phyloP scores from a whole-genome alignment of 2,113 vertebrate species.

The Scomber scombrus region DNA sequence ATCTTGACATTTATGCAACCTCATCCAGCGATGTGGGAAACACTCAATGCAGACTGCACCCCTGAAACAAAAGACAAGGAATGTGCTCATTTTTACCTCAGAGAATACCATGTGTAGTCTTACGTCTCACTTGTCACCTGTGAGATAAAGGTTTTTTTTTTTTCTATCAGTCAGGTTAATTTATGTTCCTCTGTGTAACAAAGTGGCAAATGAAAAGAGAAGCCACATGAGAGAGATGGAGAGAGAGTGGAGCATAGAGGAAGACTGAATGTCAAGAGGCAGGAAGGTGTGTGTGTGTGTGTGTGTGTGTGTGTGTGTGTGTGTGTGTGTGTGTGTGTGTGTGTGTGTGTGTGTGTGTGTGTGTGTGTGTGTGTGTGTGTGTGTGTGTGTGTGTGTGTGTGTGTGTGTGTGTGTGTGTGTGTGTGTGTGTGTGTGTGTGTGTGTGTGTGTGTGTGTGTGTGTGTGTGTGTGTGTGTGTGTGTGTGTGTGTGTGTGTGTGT shows the following conservation, averaged over 20 bases:
- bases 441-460: too few species aligned
- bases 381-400: too few species aligned
- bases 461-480: too few species aligned
- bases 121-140: constrained; percentile 1
- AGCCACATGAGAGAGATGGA: constrained; percentile 24
- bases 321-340: too few species aligned
- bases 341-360: too few species aligned
- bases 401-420: too few species aligned
- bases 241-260: constrained; percentile 8
- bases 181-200: constrained; percentile 49
- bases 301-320: too few species aligned
- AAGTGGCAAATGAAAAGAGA: constrained; percentile 38
- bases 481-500: too few species aligned
- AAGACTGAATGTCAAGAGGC: constrained; percentile 28
- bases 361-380: too few species aligned
- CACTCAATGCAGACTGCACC: constrained; percentile 20
- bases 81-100: constrained; percentile 43
- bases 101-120: constrained; percentile 10
- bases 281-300: too few species aligned
- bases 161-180: constrained; percentile 47
- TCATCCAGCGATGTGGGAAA: constrained; percentile 51
- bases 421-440: too few species aligned
- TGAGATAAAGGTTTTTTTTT: constrained; percentile 34
- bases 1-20: constrained; percentile 44
- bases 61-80: constrained; percentile 55